These are phyloP conservation scores for Darevskia mixta DNA, from an alignment of 2,797 vertebrate species.

Conservation along the genomic window DNA sequence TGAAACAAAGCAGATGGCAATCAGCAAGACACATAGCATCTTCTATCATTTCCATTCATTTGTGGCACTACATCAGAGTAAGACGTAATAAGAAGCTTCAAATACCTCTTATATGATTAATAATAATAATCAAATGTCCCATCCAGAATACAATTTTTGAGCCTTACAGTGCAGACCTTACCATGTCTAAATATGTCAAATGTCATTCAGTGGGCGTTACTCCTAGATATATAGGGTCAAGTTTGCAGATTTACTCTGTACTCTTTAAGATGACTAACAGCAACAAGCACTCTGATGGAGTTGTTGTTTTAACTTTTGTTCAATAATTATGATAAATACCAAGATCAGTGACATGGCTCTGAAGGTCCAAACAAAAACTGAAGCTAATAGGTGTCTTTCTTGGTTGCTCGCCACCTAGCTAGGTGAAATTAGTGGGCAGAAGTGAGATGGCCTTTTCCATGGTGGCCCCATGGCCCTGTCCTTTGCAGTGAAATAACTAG, in stretches of 20 bases:
- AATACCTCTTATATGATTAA: background rate
- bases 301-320: background rate
- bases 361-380: background rate
- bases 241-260: background rate
- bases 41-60: conserved; percentile 36
- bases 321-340: background rate
- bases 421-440: no score
- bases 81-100: background rate
- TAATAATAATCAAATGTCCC: background rate
- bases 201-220: no score
- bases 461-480: no score
- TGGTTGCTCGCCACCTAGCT: no score
- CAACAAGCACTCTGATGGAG: background rate
- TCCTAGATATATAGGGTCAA: no score
- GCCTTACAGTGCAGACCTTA: no score
- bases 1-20: conserved; percentile 3
- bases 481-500: no score
- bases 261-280: background rate
- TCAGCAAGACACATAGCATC: background rate
- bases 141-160: conserved; percentile 12
- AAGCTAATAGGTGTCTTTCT: background rate
- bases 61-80: conserved; percentile 15
- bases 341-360: background rate
- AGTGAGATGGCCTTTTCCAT: no score
- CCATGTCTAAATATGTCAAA: no score